A percentile compares a stretch with the other conserved stretches of the same genome.
Evolutionary conservation across 2,797 vertebrate species (phyloP).

Genomic region (Psittacula derbiana): DNA sequence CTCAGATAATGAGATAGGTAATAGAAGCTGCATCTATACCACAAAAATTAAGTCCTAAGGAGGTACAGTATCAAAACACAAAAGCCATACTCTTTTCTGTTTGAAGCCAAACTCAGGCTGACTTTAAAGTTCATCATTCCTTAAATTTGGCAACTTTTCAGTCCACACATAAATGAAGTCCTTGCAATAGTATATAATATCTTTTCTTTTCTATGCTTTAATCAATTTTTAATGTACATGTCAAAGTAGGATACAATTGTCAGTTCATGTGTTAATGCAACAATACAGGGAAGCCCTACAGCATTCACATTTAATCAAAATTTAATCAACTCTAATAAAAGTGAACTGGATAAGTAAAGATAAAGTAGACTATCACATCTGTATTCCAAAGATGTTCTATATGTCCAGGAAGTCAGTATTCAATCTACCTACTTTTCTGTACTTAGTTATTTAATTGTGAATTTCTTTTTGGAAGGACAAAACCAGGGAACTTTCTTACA

Average conservation of each 20-base stretch:
- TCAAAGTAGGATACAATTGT: conserved; percentile 30
- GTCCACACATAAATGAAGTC: not conserved
- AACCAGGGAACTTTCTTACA: not conserved
- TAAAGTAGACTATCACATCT: not conserved
- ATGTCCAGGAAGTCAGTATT: not conserved
- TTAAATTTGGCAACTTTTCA: not conserved
- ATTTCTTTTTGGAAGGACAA: not conserved
- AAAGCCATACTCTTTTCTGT: not conserved
- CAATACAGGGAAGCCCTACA: not conserved
- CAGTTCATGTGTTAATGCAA: conserved; percentile 55
- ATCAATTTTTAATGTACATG: conserved; percentile 42
- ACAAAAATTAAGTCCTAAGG: not conserved
- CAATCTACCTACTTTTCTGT: not conserved
- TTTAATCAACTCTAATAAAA: conserved; percentile 18
- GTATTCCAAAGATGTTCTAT: not conserved
- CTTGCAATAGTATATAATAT: not conserved
- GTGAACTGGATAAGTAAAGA: not conserved
- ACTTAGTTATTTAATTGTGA: not conserved
- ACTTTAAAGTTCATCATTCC: not conserved
- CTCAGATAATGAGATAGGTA: not conserved
- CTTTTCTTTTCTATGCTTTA: not conserved
- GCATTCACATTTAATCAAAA: conserved; percentile 5
- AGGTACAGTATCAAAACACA: not conserved
- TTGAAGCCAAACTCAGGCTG: not conserved
- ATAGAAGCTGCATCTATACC: not conserved